These are phyloP conservation scores for Brenthis daphne DNA, from an alignment of 2,888 invertebrate species.

Conservation along the genomic window DNA sequence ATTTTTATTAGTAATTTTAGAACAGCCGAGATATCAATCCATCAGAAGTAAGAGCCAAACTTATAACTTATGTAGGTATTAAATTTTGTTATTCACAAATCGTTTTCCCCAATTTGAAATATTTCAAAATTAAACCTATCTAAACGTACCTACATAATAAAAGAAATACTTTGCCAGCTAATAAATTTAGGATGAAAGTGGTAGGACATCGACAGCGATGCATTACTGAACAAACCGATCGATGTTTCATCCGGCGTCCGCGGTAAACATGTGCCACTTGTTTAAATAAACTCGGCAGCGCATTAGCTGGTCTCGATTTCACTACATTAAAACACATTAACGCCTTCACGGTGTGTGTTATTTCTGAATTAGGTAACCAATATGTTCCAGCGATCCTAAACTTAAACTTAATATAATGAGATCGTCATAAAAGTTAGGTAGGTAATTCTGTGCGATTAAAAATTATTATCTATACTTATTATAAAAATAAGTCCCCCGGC, in stretches of 20 bases:
- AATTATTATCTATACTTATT: no score
- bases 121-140: no score
- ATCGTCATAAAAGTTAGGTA: neutral
- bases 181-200: slow-evolving; percentile 54
- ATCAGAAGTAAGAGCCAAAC: no score
- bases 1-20: no score
- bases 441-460: no score
- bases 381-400: slow-evolving; percentile 14
- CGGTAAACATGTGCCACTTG: slow-evolving; percentile 80
- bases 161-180: neutral
- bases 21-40: no score
- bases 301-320: slow-evolving; percentile 80
- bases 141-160: no score
- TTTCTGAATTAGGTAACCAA: slow-evolving; percentile 63
- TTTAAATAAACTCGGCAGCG: slow-evolving; percentile 77
- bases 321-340: slow-evolving; percentile 81
- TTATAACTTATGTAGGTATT: no score
- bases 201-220: slow-evolving; percentile 68
- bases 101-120: no score
- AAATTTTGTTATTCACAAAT: no score
- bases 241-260: slow-evolving; percentile 77
- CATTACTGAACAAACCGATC: slow-evolving; percentile 79
- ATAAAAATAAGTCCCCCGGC: no score
- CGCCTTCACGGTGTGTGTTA: slow-evolving; percentile 72
- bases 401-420: neutral